Conservation (phyloP, 1,140 invertebrate species). For the Apocrypta bakeri region DNA sequence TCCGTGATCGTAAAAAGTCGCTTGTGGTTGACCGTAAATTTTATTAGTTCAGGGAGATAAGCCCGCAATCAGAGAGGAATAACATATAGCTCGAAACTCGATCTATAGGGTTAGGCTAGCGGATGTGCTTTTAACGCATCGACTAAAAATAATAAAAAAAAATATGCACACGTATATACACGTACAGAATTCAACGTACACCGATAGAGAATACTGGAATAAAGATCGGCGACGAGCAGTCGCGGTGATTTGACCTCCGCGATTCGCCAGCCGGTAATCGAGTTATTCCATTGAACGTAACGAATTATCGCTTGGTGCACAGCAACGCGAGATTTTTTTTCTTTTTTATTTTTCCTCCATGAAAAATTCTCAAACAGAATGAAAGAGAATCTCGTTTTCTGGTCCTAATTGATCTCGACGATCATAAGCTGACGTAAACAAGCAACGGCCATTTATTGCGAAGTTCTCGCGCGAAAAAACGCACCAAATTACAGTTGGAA, state of each 20-base stretch:
- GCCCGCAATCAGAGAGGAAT: no score
- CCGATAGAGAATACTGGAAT: background rate
- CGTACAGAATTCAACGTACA: no score
- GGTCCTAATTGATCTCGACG: background rate
- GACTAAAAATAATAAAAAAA: background rate
- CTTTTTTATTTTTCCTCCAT: background rate
- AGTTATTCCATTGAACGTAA: conserved; percentile 38
- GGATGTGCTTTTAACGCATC: background rate
- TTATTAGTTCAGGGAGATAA: background rate
- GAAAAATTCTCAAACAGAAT: background rate
- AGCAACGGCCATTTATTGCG: no score
- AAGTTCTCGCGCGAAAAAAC: no score
- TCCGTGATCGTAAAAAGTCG: background rate
- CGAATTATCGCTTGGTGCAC: background rate
- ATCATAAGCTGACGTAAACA: background rate
- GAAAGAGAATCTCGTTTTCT: background rate
- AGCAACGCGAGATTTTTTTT: background rate
- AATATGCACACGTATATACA: no score
- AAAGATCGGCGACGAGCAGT: conserved; percentile 3
- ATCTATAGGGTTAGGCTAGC: no score
- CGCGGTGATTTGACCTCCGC: conserved; percentile 33
- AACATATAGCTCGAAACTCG: background rate
- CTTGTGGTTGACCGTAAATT: background rate
- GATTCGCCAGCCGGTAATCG: conserved; percentile 25
- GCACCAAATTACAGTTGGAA: background rate